Base-by-base conservation (phyloP, 2,888 invertebrate genomes). In the Altica lythri region DNA sequence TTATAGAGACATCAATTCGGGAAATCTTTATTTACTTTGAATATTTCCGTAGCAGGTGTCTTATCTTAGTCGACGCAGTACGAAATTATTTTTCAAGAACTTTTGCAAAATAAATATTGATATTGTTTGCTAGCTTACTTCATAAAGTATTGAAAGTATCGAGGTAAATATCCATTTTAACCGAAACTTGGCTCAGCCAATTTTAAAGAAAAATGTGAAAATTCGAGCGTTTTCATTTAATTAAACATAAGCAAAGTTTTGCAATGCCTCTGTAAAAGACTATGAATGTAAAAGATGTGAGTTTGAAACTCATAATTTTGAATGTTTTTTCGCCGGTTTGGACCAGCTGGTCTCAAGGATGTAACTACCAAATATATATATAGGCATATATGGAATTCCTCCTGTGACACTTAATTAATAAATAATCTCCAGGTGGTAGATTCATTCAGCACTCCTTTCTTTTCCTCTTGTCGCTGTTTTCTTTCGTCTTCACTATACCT, bases 261-360 rank as follows among this genome's bases (percentile, higher is more conserved):
- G n/a, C 18, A 4, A 17, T 10, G 18, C 38, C 29, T 18, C 48
- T 40, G 10, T 4, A 12, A 19, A 19, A 38, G 18, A 48, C 40
- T 48, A 48, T 48, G 48, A 48, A 40, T 48, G 48, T 48, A 40
- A 40, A 48, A 48, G 48, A 48, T 48, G 48, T 30, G 38, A 48
- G 38, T 48, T 48, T 48, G 30, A 38, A 38, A 29, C 38, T 30
- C 29, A 19, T 29, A 48, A 29, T 38, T 40, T 40, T 38, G 48
- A 38, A 48, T 48, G n/a, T n/a, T n/a, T n/a, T n/a, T n/a, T n/a
- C n/a, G n/a, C n/a, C n/a, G n/a, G n/a, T n/a, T n/a, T n/a, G n/a
- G n/a, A n/a, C n/a, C n/a, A n/a, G n/a, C n/a, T n/a, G n/a, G n/a
- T n/a, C n/a, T n/a, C n/a, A n/a, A n/a, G n/a, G n/a, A n/a, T n/a